Conservation (phyloP, 2,797 vertebrate species). For the Chelon labrosus region DNA sequence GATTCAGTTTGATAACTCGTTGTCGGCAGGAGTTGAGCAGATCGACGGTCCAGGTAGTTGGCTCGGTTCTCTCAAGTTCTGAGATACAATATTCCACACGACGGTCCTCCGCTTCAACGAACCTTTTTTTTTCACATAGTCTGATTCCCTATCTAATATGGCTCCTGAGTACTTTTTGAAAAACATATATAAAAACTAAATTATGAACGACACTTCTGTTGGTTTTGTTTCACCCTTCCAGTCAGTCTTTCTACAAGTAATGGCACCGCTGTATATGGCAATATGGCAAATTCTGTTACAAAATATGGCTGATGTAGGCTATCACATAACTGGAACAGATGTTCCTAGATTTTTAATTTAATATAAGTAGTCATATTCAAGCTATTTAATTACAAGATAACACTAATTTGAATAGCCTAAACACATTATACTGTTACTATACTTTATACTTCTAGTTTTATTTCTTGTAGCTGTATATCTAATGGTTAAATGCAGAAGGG, state of each 20-base stretch:
- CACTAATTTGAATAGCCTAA: slow-evolving; percentile 75
- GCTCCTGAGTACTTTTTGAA: slow-evolving; percentile 84
- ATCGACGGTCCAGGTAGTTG: slow-evolving; percentile 55
- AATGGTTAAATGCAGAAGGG: slow-evolving; percentile 72
- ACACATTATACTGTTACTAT: slow-evolving; percentile 69
- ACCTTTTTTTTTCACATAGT: slow-evolving; percentile 44
- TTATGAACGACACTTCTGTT: slow-evolving; percentile 74
- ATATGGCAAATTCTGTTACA: slow-evolving; percentile 82
- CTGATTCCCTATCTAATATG: slow-evolving; percentile 80
- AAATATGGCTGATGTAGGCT: slow-evolving; percentile 87
- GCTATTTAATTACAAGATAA: slow-evolving; percentile 75
- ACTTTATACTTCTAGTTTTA: slow-evolving; percentile 68
- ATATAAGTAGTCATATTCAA: slow-evolving; percentile 69
- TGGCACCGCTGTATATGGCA: slow-evolving; percentile 84
- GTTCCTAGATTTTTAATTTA: slow-evolving; percentile 59
- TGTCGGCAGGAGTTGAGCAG: slow-evolving; percentile 36
- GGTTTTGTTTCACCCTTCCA: slow-evolving; percentile 61
- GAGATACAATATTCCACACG: slow-evolving; percentile 61
- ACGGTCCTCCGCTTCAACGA: slow-evolving; percentile 36
- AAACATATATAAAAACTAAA: slow-evolving; percentile 77
- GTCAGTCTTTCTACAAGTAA: slow-evolving; percentile 74
- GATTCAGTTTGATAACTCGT: slow-evolving; percentile 49
- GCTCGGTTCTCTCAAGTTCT: slow-evolving; percentile 66
- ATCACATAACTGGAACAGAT: slow-evolving; percentile 76
- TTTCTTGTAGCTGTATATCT: slow-evolving; percentile 64